A percentile compares a stretch with the other conserved stretches of the same genome.
These are phyloP conservation scores for Automeris io DNA, from an alignment of 2,888 invertebrate genomes.

Conservation along the genomic window DNA sequence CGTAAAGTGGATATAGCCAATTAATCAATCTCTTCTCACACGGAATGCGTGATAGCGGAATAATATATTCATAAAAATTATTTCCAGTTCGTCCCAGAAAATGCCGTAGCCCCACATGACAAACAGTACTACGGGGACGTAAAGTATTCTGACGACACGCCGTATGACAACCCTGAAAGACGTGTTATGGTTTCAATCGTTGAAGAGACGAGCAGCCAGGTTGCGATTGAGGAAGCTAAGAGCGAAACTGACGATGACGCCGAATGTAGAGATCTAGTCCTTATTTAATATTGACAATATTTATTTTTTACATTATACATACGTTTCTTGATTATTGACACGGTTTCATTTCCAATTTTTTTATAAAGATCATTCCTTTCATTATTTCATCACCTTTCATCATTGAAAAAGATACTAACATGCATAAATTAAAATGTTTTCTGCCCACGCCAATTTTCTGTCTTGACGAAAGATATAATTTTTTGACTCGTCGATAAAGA, in stretches of 20 bases:
- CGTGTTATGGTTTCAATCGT: constrained; percentile 34
- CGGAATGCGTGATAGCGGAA: too few species aligned
- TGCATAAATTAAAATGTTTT: too few species aligned
- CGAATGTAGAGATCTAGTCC: constrained; percentile 15
- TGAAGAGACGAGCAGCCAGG: constrained; percentile 57
- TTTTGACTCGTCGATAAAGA: too few species aligned
- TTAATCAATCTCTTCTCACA: too few species aligned
- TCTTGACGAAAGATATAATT: too few species aligned
- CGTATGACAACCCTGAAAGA: constrained; percentile 3
- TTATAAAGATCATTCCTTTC: too few species aligned
- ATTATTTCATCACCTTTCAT: too few species aligned
- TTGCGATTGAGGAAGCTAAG: constrained; percentile 45
- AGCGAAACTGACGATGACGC: constrained; percentile 26
- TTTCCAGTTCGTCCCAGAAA: constrained; percentile 32
- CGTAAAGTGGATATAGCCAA: too few species aligned
- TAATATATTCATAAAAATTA: too few species aligned
- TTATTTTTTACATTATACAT: background rate
- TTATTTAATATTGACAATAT: constrained; percentile 11
- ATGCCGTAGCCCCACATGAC: constrained; percentile 24
- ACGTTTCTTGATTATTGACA: background rate
- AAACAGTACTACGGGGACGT: constrained; percentile 29
- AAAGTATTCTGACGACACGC: constrained; percentile 15
- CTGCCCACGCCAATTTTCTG: too few species aligned
- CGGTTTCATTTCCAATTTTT: too few species aligned
- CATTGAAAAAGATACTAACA: too few species aligned